Conservation (phyloP, 2,888 invertebrate genomes). For the Drosophila paracracens region DNA sequence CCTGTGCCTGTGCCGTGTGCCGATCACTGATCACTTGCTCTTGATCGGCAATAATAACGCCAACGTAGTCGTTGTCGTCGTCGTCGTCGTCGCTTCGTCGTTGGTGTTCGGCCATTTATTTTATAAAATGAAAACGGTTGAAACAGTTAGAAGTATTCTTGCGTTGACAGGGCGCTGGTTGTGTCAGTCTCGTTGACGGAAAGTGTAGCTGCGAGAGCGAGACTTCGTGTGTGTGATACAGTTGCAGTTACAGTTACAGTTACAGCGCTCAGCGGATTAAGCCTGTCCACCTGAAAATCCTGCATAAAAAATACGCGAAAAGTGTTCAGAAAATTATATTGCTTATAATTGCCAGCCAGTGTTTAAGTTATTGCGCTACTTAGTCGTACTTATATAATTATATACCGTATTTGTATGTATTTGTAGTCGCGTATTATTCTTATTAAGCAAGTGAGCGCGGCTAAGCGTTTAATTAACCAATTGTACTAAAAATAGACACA, state of each 20-base stretch:
- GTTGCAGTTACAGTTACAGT: not conserved
- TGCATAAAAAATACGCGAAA: not conserved
- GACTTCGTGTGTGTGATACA: constrained; percentile 4
- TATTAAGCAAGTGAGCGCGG: constrained; percentile 30
- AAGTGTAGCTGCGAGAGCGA: constrained; percentile 38
- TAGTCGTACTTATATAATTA: constrained; percentile 19
- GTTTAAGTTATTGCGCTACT: constrained; percentile 34
- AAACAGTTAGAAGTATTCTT: constrained; percentile 80
- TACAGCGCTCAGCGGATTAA: not conserved
- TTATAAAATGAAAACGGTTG: constrained; percentile 66
- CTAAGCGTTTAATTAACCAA: constrained; percentile 23
- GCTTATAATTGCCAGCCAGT: constrained; percentile 18
- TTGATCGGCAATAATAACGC: constrained; percentile 31
- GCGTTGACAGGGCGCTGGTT: constrained; percentile 71
- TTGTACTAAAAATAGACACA: not conserved
- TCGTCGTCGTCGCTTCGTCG: constrained; percentile 22
- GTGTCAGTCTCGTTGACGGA: constrained; percentile 60
- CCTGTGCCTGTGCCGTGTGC: constrained; percentile 34
- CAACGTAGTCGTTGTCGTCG: constrained; percentile 9
- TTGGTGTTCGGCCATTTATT: constrained; percentile 46
- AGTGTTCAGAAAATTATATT: constrained; percentile 16
- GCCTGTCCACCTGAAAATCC: constrained; percentile 1
- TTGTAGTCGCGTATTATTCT: constrained; percentile 7
- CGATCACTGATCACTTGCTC: constrained; percentile 26
- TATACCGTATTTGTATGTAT: constrained; percentile 5